Conservation (phyloP, 64 coral and sea anemone species). For the Stichodactyla mertensii region DNA sequence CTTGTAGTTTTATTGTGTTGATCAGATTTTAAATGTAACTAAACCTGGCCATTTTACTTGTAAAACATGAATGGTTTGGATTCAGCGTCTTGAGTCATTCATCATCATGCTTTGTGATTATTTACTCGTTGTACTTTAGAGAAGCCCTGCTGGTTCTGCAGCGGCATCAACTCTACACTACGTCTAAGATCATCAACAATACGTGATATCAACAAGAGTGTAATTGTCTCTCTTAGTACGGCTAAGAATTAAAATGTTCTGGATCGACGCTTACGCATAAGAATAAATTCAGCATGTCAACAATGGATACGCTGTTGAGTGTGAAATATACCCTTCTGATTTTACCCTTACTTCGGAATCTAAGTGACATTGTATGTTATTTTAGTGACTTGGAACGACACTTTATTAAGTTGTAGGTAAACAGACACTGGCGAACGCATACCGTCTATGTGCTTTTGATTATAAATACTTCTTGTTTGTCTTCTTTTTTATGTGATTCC, state of each 20-base stretch:
- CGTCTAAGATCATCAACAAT: conserved; percentile 10
- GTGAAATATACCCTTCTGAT: conserved; percentile 59
- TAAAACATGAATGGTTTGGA: conserved; percentile 8
- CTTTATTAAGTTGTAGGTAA: conserved; percentile 82
- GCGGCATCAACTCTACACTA: not conserved
- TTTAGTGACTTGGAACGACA: conserved; percentile 64
- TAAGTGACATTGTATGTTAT: conserved; percentile 61
- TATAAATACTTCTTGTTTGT: conserved; percentile 62
- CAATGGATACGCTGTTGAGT: conserved; percentile 46
- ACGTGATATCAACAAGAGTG: conserved; percentile 16
- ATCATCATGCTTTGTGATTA: not conserved
- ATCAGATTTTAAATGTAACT: conserved; percentile 25
- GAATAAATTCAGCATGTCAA: conserved; percentile 11
- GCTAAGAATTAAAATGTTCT: conserved; percentile 4
- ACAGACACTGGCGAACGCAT: conserved; percentile 67
- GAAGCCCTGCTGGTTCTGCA: conserved; percentile 12
- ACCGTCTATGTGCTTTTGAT: conserved; percentile 60
- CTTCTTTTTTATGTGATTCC: conserved; percentile 48
- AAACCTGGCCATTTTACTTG: not conserved
- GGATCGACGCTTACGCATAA: conserved; percentile 9
- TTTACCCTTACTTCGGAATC: conserved; percentile 30
- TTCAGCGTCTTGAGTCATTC: not conserved
- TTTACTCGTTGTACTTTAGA: not conserved
- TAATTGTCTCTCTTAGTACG: not conserved
- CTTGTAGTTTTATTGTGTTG: conserved; percentile 46